Conservation (phyloP, 2,113 vertebrate species). For the Microcebus lehilahytsara region DNA sequence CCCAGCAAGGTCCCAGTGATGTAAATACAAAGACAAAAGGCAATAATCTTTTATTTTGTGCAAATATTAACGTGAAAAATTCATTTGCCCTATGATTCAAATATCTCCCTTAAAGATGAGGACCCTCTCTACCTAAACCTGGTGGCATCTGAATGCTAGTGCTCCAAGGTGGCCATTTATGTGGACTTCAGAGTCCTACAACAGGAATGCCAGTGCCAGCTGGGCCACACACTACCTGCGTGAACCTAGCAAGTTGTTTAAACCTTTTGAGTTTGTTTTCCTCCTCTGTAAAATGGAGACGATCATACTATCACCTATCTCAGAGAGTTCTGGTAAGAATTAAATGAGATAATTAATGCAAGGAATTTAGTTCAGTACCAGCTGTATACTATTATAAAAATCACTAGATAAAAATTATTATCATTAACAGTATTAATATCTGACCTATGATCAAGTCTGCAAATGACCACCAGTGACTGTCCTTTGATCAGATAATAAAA, state of each 20-base stretch:
- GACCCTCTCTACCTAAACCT: not conserved
- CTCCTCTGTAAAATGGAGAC: not conserved
- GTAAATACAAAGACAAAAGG: not conserved
- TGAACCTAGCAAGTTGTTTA: not conserved
- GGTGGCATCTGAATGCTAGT: too few species aligned
- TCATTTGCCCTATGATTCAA: not conserved
- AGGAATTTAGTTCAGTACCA: not conserved
- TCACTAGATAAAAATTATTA: not conserved
- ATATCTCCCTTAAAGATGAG: not conserved
- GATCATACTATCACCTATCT: not conserved
- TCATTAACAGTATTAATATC: not conserved
- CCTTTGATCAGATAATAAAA: not conserved
- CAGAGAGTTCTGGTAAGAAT: not conserved
- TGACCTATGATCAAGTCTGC: not conserved
- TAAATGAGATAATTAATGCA: not conserved
- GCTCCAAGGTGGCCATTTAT: not conserved
- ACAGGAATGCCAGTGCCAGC: not conserved
- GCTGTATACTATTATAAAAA: not conserved
- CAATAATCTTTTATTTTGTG: not conserved
- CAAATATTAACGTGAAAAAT: not conserved
- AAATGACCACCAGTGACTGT: not conserved
- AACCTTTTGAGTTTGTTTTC: not conserved
- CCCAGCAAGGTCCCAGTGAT: not conserved
- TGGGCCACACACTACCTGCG: not conserved
- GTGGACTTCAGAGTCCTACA: not conserved